Evolutionary conservation across 2,888 invertebrate species (phyloP).

Genomic region (Caenorhabditis auriculariae): DNA sequence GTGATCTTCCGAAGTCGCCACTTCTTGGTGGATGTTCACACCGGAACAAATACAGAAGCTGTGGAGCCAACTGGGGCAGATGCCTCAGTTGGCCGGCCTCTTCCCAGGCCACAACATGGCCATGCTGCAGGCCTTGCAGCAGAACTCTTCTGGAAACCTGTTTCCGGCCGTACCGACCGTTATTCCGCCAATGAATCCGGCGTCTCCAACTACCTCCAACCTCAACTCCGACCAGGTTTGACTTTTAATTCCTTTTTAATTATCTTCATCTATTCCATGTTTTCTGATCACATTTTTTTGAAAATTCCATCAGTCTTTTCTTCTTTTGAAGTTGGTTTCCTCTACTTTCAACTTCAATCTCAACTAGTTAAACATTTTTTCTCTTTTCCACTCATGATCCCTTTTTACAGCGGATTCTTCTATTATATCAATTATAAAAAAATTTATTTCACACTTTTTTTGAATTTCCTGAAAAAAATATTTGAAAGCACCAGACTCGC

Average conservation of each 20-base stretch:
- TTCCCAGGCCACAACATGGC: slow-evolving; percentile 12
- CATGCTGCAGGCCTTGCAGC: slow-evolving; percentile 18
- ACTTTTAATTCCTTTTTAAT: too few species aligned
- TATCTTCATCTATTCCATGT: too few species aligned
- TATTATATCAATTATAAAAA: too few species aligned
- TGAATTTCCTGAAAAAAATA: too few species aligned
- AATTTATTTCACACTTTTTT: too few species aligned
- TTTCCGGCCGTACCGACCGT: slow-evolving; percentile 18
- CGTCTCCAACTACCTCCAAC: slow-evolving; percentile 39
- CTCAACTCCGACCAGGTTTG: slow-evolving; percentile 40
- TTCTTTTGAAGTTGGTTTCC: neutral
- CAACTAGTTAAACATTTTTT: neutral
- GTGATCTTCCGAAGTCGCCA: neutral
- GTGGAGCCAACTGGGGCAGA: slow-evolving; percentile 27
- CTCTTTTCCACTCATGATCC: neutral
- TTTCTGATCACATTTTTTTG: too few species aligned
- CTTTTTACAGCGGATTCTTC: neutral
- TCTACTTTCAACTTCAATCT: neutral
- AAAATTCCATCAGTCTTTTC: too few species aligned
- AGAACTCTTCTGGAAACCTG: slow-evolving; percentile 10
- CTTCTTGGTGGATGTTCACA: slow-evolving; percentile 37
- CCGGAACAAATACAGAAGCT: slow-evolving; percentile 40
- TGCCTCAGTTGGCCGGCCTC: slow-evolving; percentile 11
- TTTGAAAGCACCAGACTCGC: too few species aligned
- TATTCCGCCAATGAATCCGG: slow-evolving; percentile 19